phyloP scores from a whole-genome alignment of 2,113 vertebrate genomes.

The Speoplatyrhinus poulsoni region DNA sequence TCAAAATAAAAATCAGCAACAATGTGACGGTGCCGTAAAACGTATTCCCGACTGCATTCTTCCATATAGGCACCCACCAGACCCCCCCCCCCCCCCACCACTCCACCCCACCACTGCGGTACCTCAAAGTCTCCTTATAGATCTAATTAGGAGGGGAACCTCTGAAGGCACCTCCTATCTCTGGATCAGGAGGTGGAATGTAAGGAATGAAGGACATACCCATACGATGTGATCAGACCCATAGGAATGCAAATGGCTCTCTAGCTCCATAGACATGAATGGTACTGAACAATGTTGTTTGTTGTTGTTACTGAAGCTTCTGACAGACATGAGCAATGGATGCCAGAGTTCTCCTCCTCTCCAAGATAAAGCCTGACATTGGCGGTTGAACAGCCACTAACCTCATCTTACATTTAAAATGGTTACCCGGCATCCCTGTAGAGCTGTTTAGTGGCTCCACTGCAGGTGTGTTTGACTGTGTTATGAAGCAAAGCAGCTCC shows the following conservation, averaged over 20 bases:
- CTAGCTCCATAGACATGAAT: background rate
- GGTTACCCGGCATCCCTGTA: background rate
- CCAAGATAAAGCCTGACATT: too few relatives aligned
- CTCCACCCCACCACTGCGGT: too few relatives aligned
- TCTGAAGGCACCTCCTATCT: background rate
- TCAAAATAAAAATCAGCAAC: too few relatives aligned
- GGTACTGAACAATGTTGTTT: too few relatives aligned
- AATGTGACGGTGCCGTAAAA: too few relatives aligned
- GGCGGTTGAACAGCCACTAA: background rate
- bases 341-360: background rate
- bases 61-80: background rate
- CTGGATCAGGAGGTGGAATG: slow-evolving; percentile 20
- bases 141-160: background rate
- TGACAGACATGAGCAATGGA: background rate
- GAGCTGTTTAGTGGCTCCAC: background rate
- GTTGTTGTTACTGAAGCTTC: too few relatives aligned
- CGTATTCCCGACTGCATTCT: too few relatives aligned
- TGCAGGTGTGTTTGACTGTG: background rate
- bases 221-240: slow-evolving; percentile 16
- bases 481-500: too few relatives aligned
- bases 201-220: slow-evolving; percentile 21
- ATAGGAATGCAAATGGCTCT: background rate
- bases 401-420: background rate
- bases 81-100: background rate
- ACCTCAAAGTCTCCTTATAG: background rate